phyloP scores from a whole-genome alignment of 2,888 invertebrate species.

The Plagiodera versicolora region DNA sequence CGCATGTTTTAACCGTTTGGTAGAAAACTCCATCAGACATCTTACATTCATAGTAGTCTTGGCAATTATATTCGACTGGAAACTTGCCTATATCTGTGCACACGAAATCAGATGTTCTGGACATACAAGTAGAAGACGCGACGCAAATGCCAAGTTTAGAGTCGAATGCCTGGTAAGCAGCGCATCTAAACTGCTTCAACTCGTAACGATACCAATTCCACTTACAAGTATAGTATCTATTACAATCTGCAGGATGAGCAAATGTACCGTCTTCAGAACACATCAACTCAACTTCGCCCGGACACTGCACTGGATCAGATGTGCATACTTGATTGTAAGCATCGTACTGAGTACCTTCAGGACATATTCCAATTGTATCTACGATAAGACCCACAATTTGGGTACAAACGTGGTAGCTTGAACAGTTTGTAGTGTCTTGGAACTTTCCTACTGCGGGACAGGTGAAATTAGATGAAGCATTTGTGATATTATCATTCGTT shows the following conservation, averaged over 20 bases:
- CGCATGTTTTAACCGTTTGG: slow-evolving; percentile 53
- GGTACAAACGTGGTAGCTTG: slow-evolving; percentile 43
- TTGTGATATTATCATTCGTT: background rate
- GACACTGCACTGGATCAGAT: slow-evolving; percentile 43
- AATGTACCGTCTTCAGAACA: slow-evolving; percentile 55
- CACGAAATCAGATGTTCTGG: slow-evolving; percentile 36
- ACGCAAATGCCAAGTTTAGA: slow-evolving; percentile 52
- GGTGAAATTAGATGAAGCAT: slow-evolving; percentile 27
- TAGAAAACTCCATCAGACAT: slow-evolving; percentile 46
- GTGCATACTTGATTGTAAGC: slow-evolving; percentile 39
- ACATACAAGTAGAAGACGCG: slow-evolving; percentile 55
- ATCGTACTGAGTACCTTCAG: slow-evolving; percentile 39
- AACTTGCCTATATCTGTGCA: slow-evolving; percentile 54
- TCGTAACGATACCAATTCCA: slow-evolving; percentile 57
- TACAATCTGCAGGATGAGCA: slow-evolving; percentile 56
- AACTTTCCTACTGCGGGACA: slow-evolving; percentile 41
- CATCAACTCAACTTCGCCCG: slow-evolving; percentile 35
- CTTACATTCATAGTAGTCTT: slow-evolving; percentile 56
- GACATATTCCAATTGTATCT: slow-evolving; percentile 40
- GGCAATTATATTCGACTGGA: slow-evolving; percentile 53
- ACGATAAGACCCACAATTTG: slow-evolving; percentile 32
- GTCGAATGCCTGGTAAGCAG: slow-evolving; percentile 53
- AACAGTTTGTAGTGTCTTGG: slow-evolving; percentile 41
- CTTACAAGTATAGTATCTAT: slow-evolving; percentile 59
- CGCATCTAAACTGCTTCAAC: slow-evolving; percentile 58